A percentile compares a stretch with the other conserved stretches of the same genome.
phyloP scores from a whole-genome alignment of 2,888 invertebrate genomes.

The Catocala nupta region DNA sequence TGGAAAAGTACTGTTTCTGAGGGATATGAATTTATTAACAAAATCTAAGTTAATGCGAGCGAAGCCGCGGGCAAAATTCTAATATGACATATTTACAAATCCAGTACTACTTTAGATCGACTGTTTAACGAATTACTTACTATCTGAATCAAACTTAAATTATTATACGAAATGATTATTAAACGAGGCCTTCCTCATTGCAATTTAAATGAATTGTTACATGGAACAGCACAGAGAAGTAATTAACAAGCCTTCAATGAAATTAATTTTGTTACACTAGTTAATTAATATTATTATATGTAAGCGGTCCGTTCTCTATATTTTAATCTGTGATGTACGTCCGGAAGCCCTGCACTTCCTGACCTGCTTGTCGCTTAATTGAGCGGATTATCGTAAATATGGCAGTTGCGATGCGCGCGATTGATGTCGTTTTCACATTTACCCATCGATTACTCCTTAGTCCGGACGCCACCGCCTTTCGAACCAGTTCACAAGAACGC shows the following conservation, averaged over 20 bases:
- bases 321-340: constrained; percentile 40
- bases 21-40: too few species aligned
- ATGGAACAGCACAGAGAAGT: not conserved
- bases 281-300: constrained; percentile 20
- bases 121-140: not conserved
- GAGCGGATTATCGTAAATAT: constrained; percentile 70
- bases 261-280: constrained; percentile 23
- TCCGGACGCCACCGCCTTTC: constrained; percentile 26
- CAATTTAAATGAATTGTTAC: not conserved
- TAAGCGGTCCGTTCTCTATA: constrained; percentile 17
- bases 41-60: too few species aligned
- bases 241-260: constrained; percentile 7
- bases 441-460: constrained; percentile 52
- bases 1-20: too few species aligned
- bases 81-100: too few species aligned
- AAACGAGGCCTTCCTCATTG: not conserved
- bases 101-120: too few species aligned
- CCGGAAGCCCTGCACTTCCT: constrained; percentile 25
- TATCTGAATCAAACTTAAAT: not conserved
- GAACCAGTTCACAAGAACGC: not conserved
- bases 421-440: constrained; percentile 49
- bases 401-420: constrained; percentile 50
- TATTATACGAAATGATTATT: not conserved
- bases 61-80: too few species aligned
- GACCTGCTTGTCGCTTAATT: constrained; percentile 73